phyloP scores from a whole-genome alignment of 2,113 vertebrate species.

The Canis aureus region DNA sequence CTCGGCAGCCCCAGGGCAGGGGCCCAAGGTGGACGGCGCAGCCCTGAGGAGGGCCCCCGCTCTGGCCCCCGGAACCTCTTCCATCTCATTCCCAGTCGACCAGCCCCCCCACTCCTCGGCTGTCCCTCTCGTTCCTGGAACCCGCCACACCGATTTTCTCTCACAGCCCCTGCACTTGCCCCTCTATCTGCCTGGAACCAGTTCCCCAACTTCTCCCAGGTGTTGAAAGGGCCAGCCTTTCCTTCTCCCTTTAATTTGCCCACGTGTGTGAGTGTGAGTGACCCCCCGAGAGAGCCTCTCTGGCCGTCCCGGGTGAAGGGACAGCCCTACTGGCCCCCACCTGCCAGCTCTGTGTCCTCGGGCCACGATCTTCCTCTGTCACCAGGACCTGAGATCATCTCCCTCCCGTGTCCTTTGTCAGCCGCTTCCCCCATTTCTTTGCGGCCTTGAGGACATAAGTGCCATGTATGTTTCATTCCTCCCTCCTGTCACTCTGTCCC shows the following conservation, averaged over 20 bases:
- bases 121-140: not conserved
- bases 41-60: not conserved
- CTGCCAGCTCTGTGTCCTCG: not conserved
- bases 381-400: not conserved
- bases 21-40: not conserved
- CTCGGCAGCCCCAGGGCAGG: fast-evolving
- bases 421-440: not conserved
- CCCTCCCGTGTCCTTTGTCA: not conserved
- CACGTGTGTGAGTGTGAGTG: not conserved
- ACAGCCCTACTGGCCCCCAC: not conserved
- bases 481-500: not conserved
- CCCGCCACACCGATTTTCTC: not conserved
- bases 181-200: not conserved
- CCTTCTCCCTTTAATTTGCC: not conserved
- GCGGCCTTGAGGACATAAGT: no score
- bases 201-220: not conserved
- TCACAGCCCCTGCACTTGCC: not conserved
- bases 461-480: not conserved
- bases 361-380: not conserved
- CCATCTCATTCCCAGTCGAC: not conserved
- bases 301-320: not conserved
- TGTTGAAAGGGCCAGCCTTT: not conserved
- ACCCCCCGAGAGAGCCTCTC: no score
- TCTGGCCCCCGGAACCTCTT: not conserved
- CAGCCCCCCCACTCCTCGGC: not conserved